Evolutionary conservation across 2,888 invertebrate species (phyloP), one percentile per base, ranked within the genome.

Genomic region (Scaptomyza cyrtandrae): DNA sequence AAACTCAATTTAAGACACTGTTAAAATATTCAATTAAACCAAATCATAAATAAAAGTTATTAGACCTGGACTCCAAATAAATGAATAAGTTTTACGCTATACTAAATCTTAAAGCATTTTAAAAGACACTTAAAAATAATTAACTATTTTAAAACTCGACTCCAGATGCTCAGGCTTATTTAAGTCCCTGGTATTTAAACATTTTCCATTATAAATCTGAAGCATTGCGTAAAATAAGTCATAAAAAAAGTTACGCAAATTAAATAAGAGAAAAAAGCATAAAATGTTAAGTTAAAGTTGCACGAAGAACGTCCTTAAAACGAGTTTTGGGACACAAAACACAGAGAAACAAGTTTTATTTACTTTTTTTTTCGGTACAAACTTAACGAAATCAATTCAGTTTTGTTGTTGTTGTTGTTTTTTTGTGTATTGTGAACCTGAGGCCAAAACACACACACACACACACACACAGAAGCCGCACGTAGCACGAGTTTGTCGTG

Each of bases 371-470:
- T 16, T 35, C n/a, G 16, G 44, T 54, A 68, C 76, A 59, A 84
- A 75, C 79, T 84, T 71, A 86, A 82, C 81, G 59, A 83, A 86
- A 82, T 82, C 86, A 87, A 73, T 82, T 87, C 86, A 58, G 71
- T 83, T 88, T 85, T 58, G 13, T 37, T n/a, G n/a, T n/a, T n/a
- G n/a, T n/a, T n/a, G n/a, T n/a, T n/a, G 5, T 52, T 52, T 10
- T 63, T 44, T 39, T 14, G 43, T 58, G 41, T 44, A 63, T 74
- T 33, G 50, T 56, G 63, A 71, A 75, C 62, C 46, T 35, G 60
- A 57, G 57, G 46, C 61, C 39, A 48, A 49, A 57, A 19, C 10
- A 48, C 29, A 48, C 46, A 50, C 37, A 33, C 50, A 31, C 9
- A 35, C 27, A 24, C 48, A 52, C 61, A 60, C 73, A 60, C 73